Conservation (phyloP, 2,888 invertebrate species). For the Pristionchus entomophagus region DNA sequence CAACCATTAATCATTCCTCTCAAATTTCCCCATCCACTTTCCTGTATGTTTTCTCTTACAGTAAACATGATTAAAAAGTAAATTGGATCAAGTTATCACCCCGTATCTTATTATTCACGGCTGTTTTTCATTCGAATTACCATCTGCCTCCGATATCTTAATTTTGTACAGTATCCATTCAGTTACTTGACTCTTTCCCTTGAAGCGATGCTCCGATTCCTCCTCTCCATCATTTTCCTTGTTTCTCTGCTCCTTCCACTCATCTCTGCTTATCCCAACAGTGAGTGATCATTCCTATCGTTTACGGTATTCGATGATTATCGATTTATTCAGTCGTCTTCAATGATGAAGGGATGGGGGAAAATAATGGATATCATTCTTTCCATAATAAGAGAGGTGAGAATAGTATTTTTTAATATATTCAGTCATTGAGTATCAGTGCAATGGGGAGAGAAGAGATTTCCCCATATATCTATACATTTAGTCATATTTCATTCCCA, state of each 20-base stretch:
- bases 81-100: background rate
- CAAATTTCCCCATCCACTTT: background rate
- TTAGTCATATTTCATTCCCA: background rate
- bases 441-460: too few relatives aligned
- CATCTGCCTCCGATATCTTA: background rate
- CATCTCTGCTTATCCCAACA: conserved; percentile 16
- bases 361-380: background rate
- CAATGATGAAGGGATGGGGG: background rate
- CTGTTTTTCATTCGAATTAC: background rate
- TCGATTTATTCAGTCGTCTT: conserved; percentile 21
- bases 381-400: conserved; percentile 8
- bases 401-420: background rate
- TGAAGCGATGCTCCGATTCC: background rate
- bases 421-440: background rate
- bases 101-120: background rate
- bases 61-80: background rate
- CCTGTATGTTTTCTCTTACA: background rate
- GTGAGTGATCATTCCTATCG: background rate
- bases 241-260: background rate
- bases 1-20: background rate
- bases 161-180: background rate
- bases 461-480: background rate
- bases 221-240: background rate
- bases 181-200: background rate
- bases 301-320: background rate